Conservation (phyloP, 2,113 vertebrate species). For the Andinoacara biseriatus region DNA sequence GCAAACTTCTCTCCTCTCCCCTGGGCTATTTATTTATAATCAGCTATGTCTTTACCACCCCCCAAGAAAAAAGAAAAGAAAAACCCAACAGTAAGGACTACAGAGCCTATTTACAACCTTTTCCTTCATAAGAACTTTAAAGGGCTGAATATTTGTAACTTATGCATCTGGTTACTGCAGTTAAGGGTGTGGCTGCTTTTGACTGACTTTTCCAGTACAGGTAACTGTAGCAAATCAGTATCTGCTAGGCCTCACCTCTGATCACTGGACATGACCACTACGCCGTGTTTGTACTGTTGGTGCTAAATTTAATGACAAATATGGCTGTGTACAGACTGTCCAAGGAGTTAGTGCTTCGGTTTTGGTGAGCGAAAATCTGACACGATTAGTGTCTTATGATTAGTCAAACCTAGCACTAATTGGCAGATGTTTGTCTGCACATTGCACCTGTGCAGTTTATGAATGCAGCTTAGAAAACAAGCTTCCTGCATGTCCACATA, state of each 20-base stretch:
- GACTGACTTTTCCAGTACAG: neutral
- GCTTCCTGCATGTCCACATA: neutral
- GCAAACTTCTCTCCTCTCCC: neutral
- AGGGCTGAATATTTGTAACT: fast-evolving
- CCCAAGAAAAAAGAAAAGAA: no score
- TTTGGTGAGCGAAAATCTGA: neutral
- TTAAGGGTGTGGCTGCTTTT: neutral
- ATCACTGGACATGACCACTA: neutral
- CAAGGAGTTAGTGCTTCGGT: neutral
- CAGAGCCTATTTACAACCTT: no score
- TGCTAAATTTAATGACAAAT: neutral
- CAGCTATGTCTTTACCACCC: neutral
- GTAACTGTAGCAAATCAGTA: neutral
- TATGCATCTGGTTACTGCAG: neutral
- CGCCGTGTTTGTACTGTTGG: neutral
- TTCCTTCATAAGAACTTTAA: neutral
- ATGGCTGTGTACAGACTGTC: neutral
- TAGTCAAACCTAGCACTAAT: neutral
- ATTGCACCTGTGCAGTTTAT: neutral
- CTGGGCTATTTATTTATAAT: conserved; percentile 4
- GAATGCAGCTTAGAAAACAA: neutral
- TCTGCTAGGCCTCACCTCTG: neutral
- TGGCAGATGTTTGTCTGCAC: neutral
- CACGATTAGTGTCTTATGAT: neutral
- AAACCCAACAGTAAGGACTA: no score